A percentile compares a stretch with the other conserved stretches of the same genome.
Conservation (phyloP, 2,888 invertebrate genomes). For the Polietes domitor region DNA sequence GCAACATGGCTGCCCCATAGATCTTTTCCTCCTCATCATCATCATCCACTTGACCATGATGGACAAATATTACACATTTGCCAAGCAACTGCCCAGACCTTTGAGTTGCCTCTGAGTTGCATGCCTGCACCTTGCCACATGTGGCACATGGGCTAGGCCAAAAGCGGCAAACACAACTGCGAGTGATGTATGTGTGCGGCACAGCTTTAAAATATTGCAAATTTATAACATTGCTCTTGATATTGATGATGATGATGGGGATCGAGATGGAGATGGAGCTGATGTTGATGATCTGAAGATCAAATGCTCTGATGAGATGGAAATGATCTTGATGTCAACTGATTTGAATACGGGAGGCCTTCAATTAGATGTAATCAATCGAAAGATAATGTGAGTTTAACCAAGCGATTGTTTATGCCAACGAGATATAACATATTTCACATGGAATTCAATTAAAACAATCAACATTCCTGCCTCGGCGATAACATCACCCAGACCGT, state of each 20-base stretch:
- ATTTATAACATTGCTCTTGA: constrained; percentile 65
- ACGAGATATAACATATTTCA: too few species aligned
- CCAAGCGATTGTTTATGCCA: not conserved
- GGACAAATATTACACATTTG: constrained; percentile 61
- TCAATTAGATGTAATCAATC: constrained; percentile 23
- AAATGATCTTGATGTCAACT: constrained; percentile 61
- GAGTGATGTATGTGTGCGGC: constrained; percentile 49
- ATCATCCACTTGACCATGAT: constrained; percentile 48
- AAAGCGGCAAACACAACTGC: not conserved
- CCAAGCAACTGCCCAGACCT: constrained; percentile 40
- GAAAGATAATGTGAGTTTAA: not conserved
- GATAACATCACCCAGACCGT: not conserved
- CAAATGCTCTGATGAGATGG: not conserved
- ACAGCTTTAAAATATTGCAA: constrained; percentile 58
- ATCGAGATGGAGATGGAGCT: too few species aligned
- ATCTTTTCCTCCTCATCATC: constrained; percentile 57
- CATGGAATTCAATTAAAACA: not conserved
- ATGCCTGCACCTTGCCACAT: constrained; percentile 44
- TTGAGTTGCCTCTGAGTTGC: constrained; percentile 49
- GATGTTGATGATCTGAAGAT: constrained; percentile 17
- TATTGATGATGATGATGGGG: constrained; percentile 51
- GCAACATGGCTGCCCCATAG: constrained; percentile 39
- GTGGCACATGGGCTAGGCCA: too few species aligned
- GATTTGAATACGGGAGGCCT: constrained; percentile 37
- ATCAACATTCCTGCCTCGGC: not conserved